Evolutionary conservation across 1,140 invertebrate species (phyloP), one percentile per base, ranked within the genome.

Genomic region (Acromyrmex charruanus): DNA sequence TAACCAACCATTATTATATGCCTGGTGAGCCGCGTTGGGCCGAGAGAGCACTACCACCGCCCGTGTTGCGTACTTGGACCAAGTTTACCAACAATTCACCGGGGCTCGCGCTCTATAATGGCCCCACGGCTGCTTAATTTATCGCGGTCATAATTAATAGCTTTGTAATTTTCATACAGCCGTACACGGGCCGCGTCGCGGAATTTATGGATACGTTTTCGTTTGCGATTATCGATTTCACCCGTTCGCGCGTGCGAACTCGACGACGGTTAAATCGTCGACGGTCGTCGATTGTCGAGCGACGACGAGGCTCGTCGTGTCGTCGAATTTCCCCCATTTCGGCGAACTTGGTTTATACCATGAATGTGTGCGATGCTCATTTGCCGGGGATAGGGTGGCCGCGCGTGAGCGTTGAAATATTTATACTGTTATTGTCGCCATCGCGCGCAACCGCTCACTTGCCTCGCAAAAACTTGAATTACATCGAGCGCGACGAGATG

Each of bases 81-180:
- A 95, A 95, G 95, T 95, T 95, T 95, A 95, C 95, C 94, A 95
- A 95, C 95, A 95, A 95, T 95, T 95, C 94, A 95, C 94, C 94
- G 93, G 92, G 91, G 91, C 92, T 94, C 92, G 94, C 94, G 91
- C 93, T 92, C 94, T 95, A 95, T 95, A 95, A 95, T 95, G 93
- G 94, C 94, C 94, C 93, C 93, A 92, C 92, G 93, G 92, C 92
- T 95, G 94, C 94, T 95, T 95, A 95, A 95, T 95, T 95, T 95
- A 95, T 95, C 92, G 94, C 91, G 92, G 88, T 94, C 92, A 94
- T 95, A 95, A 95, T 95, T 95, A 95, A 95, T 95, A 95, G 94
- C 94, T 95, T 95, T 95, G 94, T 95, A 95, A 95, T 95, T 95
- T 95, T 95, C 94, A 95, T 95, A 95, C 92, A 93, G 92, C 91